Evolutionary conservation across 2,797 vertebrate genomes (phyloP).

Genomic region (Chrosomus eos): DNA sequence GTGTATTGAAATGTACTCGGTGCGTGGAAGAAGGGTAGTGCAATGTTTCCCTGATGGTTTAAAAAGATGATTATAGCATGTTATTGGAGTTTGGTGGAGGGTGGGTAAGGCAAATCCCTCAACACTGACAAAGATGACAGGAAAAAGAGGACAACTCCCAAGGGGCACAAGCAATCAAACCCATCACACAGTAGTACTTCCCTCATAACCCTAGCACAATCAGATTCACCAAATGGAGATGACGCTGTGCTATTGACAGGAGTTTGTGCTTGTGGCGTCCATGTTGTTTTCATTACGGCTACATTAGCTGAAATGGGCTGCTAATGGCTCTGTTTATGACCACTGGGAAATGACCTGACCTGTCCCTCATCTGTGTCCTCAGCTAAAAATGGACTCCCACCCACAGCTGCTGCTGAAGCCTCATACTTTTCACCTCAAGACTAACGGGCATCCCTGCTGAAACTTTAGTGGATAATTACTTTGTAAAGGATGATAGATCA

Average conservation of each 20-base stretch:
- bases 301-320: conserved; percentile 73
- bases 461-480: conserved; percentile 45
- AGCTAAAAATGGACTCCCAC: conserved; percentile 41
- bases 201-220: conserved; percentile 30
- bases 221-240: conserved; percentile 43
- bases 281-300: conserved; percentile 73
- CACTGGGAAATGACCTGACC: conserved; percentile 54
- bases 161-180: conserved; percentile 15
- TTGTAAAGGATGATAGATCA: conserved; percentile 45
- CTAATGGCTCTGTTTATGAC: conserved; percentile 74
- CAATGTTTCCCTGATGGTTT: conserved; percentile 44
- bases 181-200: conserved; percentile 5
- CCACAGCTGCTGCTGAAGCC: conserved; percentile 44
- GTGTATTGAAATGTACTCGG: not conserved
- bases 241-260: conserved; percentile 19
- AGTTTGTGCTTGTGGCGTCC: conserved; percentile 21
- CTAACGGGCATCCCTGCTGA: conserved; percentile 22
- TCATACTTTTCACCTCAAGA: conserved; percentile 5
- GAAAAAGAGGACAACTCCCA: conserved; percentile 12
- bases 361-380: conserved; percentile 53
- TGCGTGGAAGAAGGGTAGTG: conserved; percentile 5
- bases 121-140: not conserved
- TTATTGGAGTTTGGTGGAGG: conserved; percentile 41
- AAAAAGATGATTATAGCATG: conserved; percentile 41
- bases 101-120: conserved; percentile 38